A percentile compares a stretch with the other conserved stretches of the same genome.
Evolutionary conservation across 2,113 vertebrate genomes (phyloP).

Genomic region (Trichechus manatus): DNA sequence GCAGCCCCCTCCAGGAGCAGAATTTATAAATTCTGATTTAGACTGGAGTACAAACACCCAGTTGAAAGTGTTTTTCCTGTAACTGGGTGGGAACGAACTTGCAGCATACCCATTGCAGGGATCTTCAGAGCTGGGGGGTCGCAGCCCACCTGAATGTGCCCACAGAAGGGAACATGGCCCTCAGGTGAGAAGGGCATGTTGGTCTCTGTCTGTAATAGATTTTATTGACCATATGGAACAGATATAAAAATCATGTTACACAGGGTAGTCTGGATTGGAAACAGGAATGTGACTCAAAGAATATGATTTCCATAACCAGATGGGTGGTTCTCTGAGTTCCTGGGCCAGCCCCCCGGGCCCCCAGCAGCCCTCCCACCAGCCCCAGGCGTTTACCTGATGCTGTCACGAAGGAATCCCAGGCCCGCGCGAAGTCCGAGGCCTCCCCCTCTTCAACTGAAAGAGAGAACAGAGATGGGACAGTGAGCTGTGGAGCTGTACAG

Average conservation of each 20-base stretch:
- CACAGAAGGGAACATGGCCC: conserved; percentile 83
- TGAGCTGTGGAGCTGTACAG: conserved; percentile 67
- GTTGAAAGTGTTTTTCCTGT: conserved; percentile 82
- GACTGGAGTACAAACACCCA: conserved; percentile 74
- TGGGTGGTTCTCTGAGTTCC: conserved; percentile 83
- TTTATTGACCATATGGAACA: conserved; percentile 92
- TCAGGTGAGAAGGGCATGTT: conserved; percentile 82
- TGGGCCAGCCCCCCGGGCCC: background rate
- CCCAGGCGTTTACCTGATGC: conserved; percentile 91
- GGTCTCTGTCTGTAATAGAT: conserved; percentile 86
- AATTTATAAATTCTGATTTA: conserved; percentile 77
- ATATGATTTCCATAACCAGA: conserved; percentile 81
- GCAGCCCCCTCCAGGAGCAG: conserved; percentile 34
- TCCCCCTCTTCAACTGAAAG: conserved; percentile 96
- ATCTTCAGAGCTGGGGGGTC: conserved; percentile 77
- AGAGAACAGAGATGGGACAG: conserved; percentile 82
- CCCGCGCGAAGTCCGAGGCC: conserved; percentile 94
- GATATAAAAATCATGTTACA: conserved; percentile 89
- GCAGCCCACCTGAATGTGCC: conserved; percentile 80
- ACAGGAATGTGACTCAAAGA: conserved; percentile 86
- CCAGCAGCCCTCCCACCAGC: conserved; percentile 23
- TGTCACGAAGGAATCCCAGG: conserved; percentile 94
- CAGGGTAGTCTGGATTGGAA: conserved; percentile 85
- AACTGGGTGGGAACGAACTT: conserved; percentile 82
- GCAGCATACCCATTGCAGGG: conserved; percentile 75